Evolutionary conservation across 2,113 vertebrate genomes (phyloP), one percentile per base, ranked within the genome.

Genomic region (Rhinichthys klamathensis): DNA sequence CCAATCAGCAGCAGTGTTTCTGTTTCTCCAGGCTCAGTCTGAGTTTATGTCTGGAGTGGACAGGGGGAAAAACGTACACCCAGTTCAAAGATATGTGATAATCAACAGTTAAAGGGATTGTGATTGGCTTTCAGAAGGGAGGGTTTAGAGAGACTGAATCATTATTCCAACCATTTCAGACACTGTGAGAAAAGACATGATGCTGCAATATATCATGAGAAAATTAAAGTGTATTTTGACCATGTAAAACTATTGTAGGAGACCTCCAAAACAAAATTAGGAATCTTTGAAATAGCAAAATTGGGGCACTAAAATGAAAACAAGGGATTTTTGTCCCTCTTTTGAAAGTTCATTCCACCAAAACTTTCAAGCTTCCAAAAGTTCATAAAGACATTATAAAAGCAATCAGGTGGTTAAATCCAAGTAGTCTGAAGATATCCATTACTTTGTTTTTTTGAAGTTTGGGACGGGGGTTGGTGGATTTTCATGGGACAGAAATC

Each of bases 1-100:
- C 82, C 51, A 75, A 65, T 80, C 76, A 67, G 23, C 23, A n/a
- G 65, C n/a, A 13, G 25, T 58, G 32, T 61, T 44, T 74, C 56
- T 1, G 32, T 18, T 60, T 79, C 21, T 79, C 12, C 56, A 11
- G 38, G 0, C n/a, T 13, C n/a, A 63, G 23, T 18, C 13, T 30
- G 58, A 46, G 58, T 16, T 18, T 3, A 27, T 18, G 46, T 27
- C 74, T 54, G 75, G n/a, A n/a, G n/a, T n/a, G n/a, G 51, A 78
- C 75, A 58, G 21, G 6, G 1, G 10, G 49, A 2, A 30, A 76
- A 54, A 30, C 25, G 1, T 54, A 8, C 73, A 54, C 18, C 56
- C 56, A 58, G 21, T 23, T 58, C 56, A 58, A 58, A n/a, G 56
- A 9, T 9, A 7, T 58, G 21, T 23, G 56, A n/a, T 58, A 23